Base-by-base conservation (phyloP, 2,113 vertebrate species). In the Cyprinus carpio region DNA sequence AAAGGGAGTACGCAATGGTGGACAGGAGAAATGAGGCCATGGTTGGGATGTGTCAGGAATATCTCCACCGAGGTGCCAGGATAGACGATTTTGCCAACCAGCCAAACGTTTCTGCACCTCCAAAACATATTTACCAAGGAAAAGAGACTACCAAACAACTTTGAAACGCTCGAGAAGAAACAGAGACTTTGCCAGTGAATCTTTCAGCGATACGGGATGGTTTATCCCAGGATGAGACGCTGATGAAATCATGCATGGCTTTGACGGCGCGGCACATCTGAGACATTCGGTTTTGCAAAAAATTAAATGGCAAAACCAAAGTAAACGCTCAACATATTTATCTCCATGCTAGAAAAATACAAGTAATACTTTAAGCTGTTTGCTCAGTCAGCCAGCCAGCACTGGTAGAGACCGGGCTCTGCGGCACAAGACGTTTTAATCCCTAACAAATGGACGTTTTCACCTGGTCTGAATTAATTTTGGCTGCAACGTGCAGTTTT, bases 61-160 rank as follows among this genome's bases (percentile, higher is more conserved):
- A 89, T 89, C 88, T 89, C 85, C 83, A 85, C 87, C 74, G 62
- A 69, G 80, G 76, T 83, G 89, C 87, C 90, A 91, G 80, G 67
- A 71, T 83, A 77, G 88, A 84, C 79, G 90, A 34, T 84, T 78
- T 71, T 86, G 85, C 84, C 88, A 82, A 62, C 67, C 81, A 82
- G 85, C 84, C 72, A 77, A 62, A 67, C 49, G 62, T 71, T 58
- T 51, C 51, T 54, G 82, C 79, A 75, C 29, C 86, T 86, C 1
- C 69, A 71, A 6, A 6, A 91, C 74, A 8, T 43, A 80, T 67
- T 86, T 87, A 85, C 87, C 88, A 89, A 86, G 56, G 37, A 88
- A 88, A 90, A 10, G 4, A 64, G 89, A 84, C 84, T 72, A 83
- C 76, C 56, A 58, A 85, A 84, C 31, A 85, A 90, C 75, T 81